Evolutionary conservation across 1,140 invertebrate species (phyloP), one percentile per base, ranked within the genome.

Genomic region (Antheraea pernyi): DNA sequence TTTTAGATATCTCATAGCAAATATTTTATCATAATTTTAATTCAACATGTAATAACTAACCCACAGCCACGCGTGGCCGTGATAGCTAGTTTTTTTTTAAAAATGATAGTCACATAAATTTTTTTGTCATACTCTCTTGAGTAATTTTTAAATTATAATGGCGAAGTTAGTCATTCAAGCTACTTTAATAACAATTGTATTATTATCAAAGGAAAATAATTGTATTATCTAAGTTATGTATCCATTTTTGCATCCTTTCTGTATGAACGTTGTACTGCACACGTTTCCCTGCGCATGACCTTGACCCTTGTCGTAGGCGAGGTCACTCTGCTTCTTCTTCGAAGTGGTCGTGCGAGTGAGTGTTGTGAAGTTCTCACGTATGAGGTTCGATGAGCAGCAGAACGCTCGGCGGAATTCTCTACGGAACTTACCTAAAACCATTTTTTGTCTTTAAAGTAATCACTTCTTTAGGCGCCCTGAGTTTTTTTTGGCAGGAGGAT

Each of bases 361-460:
- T 0, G 82, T 86, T 5, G 82, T 85, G 58, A 80, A 80, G 19
- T 77, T 79, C 9, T 89, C 85, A 8, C 71, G 77, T 5, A 63
- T 70, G 0, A 71, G 42, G 0, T 62, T 65, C 0, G 69, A 46
- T 0, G 80, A 68, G 67, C 94, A 95, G 68, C 93, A 92, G 79
- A 95, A 95, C 0, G 94, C 93, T 8, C 94, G 92, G 8, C 89
- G 93, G 76, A 95, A 95, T 79, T 95, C 95, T 48, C 93, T 91
- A 3, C 94, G 93, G 82, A 95, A 95, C 90, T 95, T 95, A 36
- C 94, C 95, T 95, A 91, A 18, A 94, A 86, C 22, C 22, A 30
- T 30, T 30, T 30, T 30, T 30, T 30, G 4, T 30, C 4, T 30
- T 30, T 30, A 4, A 30, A 30, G 22, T 30, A 30, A 30, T 2